Base-by-base conservation (phyloP, 2,113 vertebrate genomes). In the Syngnathoides biaculeatus region DNA sequence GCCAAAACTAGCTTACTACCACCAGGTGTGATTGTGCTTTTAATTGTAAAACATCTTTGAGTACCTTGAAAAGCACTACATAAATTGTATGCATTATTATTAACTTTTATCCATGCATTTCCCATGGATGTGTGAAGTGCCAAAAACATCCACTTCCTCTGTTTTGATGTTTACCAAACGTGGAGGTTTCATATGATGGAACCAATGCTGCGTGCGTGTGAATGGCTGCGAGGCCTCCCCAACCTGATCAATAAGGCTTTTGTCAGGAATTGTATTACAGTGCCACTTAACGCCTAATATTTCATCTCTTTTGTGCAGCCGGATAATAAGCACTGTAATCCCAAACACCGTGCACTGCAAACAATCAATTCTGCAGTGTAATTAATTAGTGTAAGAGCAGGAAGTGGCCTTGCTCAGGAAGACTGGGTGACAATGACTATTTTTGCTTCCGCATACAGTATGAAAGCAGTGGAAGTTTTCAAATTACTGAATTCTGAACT, bases 251-350 rank as follows among this genome's bases (percentile, higher is more conserved):
- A 92, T 92, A 88, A 77, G 82, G 82, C 87, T 88, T 89, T 90
- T 83, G 84, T 75, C 82, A 89, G 84, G 89, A 89, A 88, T 90
- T 89, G 81, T 85, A 90, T 93, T 92, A 91, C 89, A 78, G 78
- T 22, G 65, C 88, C 88, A 90, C 90, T 92, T 92, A 92, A 86
- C 89, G 86, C 81, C 89, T 92, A 89, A 91, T 91, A 92, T 91
- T 91, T 91, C 91, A 92, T 87, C 84, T 86, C 86, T 87, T 90
- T 84, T 84, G 87, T 87, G 80, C 84, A 79, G 86, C 78, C 73
- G 42, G 85, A 91, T 82, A 87, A 88, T 87, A 87, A 91, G 86
- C n/a, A n/a, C n/a, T n/a, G n/a, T 89, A 77, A 86, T 89, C 90
- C 87, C 82, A 79, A 91, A 74, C 75, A 75, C 75, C 79, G 71